These are phyloP conservation scores for Sparus aurata DNA, from an alignment of 2,797 vertebrate genomes.

Conservation along the genomic window DNA sequence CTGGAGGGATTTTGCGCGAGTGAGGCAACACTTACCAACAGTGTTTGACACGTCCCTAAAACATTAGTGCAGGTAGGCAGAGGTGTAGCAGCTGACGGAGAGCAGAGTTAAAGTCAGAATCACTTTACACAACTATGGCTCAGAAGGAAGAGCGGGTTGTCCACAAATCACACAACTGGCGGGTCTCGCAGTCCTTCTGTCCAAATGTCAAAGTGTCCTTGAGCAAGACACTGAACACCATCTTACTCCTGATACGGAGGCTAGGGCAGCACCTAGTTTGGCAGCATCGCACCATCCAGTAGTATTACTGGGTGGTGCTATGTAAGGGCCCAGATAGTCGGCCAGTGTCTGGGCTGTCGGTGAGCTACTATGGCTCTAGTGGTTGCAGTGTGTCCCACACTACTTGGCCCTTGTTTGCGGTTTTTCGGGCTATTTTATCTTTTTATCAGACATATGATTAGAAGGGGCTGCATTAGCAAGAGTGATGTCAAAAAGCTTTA, in stretches of 20 bases:
- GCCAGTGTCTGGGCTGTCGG: too few species aligned
- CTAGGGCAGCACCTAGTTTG: neutral
- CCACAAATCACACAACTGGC: neutral
- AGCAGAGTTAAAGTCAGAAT: neutral
- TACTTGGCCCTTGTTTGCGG: too few species aligned
- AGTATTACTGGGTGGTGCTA: neutral
- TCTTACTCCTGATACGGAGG: neutral
- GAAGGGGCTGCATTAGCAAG: too few species aligned
- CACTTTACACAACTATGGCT: neutral
- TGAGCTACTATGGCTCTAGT: too few species aligned
- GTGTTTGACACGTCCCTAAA: constrained; percentile 35
- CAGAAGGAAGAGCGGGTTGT: neutral
- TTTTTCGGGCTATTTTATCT: too few species aligned
- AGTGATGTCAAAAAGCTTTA: too few species aligned
- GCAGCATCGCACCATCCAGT: too few species aligned
- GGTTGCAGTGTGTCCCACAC: too few species aligned
- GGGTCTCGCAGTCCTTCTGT: neutral
- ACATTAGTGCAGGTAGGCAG: constrained; percentile 4
- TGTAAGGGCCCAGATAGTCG: too few species aligned
- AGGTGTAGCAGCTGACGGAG: neutral
- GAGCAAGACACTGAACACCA: neutral
- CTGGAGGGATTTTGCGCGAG: constrained; percentile 19
- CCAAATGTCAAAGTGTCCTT: neutral
- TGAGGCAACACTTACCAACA: constrained; percentile 19
- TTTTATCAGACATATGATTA: too few species aligned